Evolutionary conservation across 2,113 vertebrate species (phyloP).

Genomic region (Propithecus coquereli): DNA sequence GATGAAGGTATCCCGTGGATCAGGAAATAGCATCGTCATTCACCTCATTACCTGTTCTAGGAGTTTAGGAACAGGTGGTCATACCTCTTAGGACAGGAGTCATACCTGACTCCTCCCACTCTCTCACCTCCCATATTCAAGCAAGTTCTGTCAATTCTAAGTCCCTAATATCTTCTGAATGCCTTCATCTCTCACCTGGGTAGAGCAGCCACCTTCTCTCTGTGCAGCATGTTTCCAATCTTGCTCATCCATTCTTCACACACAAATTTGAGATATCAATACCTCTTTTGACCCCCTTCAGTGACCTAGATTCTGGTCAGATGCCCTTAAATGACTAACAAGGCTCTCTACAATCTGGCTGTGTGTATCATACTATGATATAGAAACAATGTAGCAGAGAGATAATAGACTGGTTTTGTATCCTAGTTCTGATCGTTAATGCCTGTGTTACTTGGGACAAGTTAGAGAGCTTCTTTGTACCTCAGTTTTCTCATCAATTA

Average conservation of each 20-base stretch:
- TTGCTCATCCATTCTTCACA: not conserved
- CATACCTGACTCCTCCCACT: not conserved
- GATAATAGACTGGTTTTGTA: not conserved
- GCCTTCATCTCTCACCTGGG: not conserved
- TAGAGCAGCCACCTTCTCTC: not conserved
- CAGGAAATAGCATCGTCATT: not conserved
- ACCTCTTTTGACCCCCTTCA: not conserved
- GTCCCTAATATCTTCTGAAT: not conserved
- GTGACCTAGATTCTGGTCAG: not conserved
- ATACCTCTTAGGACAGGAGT: too few species aligned
- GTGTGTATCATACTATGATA: fast-evolving
- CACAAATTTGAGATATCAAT: not conserved
- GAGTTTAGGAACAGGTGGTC: too few species aligned
- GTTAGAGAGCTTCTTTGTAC: not conserved
- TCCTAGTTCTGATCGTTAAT: not conserved
- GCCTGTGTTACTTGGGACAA: not conserved
- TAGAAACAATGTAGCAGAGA: not conserved
- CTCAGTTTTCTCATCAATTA: not conserved
- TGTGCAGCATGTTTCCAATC: not conserved
- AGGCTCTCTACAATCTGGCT: not conserved
- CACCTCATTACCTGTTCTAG: not conserved
- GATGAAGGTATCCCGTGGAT: not conserved
- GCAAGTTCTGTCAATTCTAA: not conserved
- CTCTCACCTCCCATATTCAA: not conserved
- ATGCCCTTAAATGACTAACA: not conserved